Evolutionary conservation across 2,888 invertebrate genomes (phyloP).

Genomic region (Pherbina coryleti): DNA sequence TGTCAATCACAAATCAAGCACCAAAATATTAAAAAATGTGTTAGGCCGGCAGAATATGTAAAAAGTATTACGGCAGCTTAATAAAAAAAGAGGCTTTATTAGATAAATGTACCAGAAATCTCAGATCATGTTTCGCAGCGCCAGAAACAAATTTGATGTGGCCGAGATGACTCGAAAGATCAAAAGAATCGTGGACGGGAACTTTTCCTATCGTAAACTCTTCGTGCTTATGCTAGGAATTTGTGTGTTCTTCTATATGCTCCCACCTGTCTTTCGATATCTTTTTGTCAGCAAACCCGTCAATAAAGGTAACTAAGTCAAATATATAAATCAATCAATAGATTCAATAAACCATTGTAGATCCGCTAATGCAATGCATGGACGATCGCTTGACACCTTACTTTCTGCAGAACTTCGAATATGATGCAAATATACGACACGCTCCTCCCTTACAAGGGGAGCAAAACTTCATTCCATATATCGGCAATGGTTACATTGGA

Average conservation of each 20-base stretch:
- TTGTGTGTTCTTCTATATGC: conserved; percentile 75
- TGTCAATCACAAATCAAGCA: background rate
- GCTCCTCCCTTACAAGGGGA: conserved; percentile 72
- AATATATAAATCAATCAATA: background rate
- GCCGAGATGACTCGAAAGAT: conserved; percentile 63
- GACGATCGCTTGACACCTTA: conserved; percentile 76
- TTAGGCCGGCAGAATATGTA: conserved; percentile 15
- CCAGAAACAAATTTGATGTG: conserved; percentile 67
- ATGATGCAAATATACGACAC: conserved; percentile 78
- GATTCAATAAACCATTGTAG: conserved; percentile 45
- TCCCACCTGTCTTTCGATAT: conserved; percentile 77
- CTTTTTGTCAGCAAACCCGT: conserved; percentile 72
- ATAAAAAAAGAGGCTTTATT: no score
- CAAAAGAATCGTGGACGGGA: conserved; percentile 64
- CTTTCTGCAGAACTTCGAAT: conserved; percentile 74
- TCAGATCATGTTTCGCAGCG: conserved; percentile 63
- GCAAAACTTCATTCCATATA: conserved; percentile 78
- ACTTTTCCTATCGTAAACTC: conserved; percentile 66
- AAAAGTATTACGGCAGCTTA: background rate
- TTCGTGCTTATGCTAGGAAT: conserved; percentile 70
- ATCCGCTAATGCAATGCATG: conserved; percentile 76
- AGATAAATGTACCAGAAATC: background rate
- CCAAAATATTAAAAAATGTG: background rate
- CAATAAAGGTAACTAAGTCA: conserved; percentile 60
- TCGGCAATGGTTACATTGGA: conserved; percentile 82